Conservation (phyloP, 92 coral and sea anemone species). For the Porites rus region DNA sequence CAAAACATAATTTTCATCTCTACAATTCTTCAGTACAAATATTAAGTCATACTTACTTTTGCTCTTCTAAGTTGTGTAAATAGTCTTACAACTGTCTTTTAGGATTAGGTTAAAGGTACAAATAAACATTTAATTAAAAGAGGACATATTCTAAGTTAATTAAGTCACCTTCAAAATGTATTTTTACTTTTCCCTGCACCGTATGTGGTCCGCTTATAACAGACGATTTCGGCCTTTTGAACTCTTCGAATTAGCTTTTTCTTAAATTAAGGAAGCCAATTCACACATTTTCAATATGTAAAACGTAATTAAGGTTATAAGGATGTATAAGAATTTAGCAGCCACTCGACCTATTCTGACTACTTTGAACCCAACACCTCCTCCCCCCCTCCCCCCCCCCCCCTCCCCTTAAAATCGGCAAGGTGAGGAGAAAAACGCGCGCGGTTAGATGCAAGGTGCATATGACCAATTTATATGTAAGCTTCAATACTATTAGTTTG, state of each 20-base stretch:
- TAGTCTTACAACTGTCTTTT: slow-evolving; percentile 24
- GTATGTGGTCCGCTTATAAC: slow-evolving; percentile 22
- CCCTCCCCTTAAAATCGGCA: no score
- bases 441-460: no score
- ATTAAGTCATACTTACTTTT: neutral
- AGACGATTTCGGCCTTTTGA: slow-evolving; percentile 1
- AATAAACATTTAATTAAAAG: neutral
- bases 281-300: neutral
- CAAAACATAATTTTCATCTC: neutral
- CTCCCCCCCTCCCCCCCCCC: no score
- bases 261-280: neutral
- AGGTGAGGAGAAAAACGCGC: no score
- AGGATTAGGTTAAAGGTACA: neutral
- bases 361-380: no score
- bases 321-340: no score
- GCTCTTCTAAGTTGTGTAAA: neutral
- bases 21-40: neutral
- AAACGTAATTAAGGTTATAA: no score
- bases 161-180: slow-evolving; percentile 3
- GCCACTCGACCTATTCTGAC: no score
- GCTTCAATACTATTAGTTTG: no score
- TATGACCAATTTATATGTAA: no score
- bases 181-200: slow-evolving; percentile 12
- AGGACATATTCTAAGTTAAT: slow-evolving; percentile 25
- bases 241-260: neutral